These are phyloP conservation scores for Lepidothrix coronata DNA, from an alignment of 2,113 vertebrate genomes.

Conservation along the genomic window DNA sequence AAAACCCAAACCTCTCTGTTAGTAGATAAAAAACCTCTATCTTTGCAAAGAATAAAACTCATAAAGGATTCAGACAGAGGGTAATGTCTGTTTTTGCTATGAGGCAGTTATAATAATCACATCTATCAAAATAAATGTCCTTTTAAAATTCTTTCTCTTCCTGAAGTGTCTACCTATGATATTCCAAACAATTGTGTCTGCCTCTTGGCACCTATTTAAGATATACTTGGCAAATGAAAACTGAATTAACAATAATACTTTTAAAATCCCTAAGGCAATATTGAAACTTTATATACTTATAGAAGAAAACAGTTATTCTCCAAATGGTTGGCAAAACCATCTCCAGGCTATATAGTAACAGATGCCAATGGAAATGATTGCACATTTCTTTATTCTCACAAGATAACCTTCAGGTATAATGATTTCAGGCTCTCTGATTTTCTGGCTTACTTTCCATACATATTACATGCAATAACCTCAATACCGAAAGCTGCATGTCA, in stretches of 20 bases:
- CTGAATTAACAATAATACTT: constrained; percentile 16
- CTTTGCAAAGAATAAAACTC: not conserved
- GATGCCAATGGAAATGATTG: not conserved
- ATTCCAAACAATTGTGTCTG: not conserved
- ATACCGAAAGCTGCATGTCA: not conserved
- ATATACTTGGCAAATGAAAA: constrained; percentile 16
- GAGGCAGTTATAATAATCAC: constrained; percentile 4
- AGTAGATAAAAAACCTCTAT: not conserved
- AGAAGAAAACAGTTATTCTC: constrained; percentile 4
- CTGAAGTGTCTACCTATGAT: not conserved
- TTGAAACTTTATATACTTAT: not conserved
- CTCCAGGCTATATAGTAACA: not conserved
- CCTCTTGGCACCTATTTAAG: constrained; percentile 17
- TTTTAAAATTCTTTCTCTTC: constrained; percentile 1
- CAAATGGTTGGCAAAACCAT: not conserved
- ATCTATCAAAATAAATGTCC: not conserved
- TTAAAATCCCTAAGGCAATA: not conserved
- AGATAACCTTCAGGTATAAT: not conserved
- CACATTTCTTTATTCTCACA: not conserved
- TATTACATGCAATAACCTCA: not conserved
- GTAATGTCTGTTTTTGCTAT: not conserved
- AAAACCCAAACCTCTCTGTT: not conserved
- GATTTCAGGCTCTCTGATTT: not conserved
- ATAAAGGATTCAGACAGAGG: not conserved
- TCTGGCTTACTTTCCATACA: not conserved